A percentile compares a stretch with the other conserved stretches of the same genome.
Evolutionary conservation across 2,797 vertebrate species (phyloP).

Genomic region (Eleutherodactylus coqui): DNA sequence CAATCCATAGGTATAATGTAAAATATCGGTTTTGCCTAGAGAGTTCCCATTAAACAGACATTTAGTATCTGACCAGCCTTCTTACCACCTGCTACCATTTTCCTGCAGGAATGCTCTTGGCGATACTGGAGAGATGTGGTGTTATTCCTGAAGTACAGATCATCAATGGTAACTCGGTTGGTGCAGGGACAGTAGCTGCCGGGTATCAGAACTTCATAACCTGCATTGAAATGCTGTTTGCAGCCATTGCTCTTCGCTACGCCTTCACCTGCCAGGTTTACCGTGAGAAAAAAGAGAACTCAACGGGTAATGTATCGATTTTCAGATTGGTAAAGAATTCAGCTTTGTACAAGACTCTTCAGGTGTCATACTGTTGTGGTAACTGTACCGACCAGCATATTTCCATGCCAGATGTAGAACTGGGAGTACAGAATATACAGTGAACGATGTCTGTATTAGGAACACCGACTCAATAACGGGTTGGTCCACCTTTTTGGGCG

Average conservation of each 20-base stretch:
- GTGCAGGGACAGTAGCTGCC: constrained; percentile 90
- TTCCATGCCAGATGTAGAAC: too few relatives aligned
- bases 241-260: constrained; percentile 87
- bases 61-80: not conserved
- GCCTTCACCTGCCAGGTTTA: constrained; percentile 92
- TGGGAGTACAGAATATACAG: too few relatives aligned
- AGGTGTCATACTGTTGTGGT: too few relatives aligned
- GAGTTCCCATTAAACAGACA: not conserved
- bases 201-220: constrained; percentile 97
- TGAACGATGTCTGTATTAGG: too few relatives aligned
- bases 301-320: constrained; percentile 78
- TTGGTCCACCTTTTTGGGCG: too few relatives aligned
- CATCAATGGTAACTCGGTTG: constrained; percentile 83
- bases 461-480: too few relatives aligned
- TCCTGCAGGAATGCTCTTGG: constrained; percentile 85
- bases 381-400: too few relatives aligned
- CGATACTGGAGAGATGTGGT: constrained; percentile 89
- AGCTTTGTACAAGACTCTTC: too few relatives aligned
- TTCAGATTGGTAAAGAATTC: not conserved
- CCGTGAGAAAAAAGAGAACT: constrained; percentile 84
- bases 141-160: constrained; percentile 88
- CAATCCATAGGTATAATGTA: not conserved
- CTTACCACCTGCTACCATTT: not conserved
- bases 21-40: not conserved
- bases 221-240: constrained; percentile 96